Evolutionary conservation across 2,888 invertebrate species (phyloP), one percentile per base, ranked within the genome.

Genomic region (Epiblema foenella): DNA sequence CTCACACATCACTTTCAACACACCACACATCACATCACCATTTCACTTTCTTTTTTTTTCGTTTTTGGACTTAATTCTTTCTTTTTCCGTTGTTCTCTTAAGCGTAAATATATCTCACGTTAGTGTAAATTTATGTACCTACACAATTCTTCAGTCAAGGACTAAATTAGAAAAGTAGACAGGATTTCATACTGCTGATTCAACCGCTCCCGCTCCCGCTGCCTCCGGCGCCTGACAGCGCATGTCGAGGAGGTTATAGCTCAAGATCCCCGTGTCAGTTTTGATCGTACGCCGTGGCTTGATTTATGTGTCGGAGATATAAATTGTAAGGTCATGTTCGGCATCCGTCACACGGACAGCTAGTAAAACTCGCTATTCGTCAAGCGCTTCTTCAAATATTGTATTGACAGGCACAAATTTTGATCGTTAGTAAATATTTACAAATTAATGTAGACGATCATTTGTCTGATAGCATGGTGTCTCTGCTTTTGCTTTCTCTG

Each of bases 251-350:
- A 88, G 86, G 87, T 87, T 87, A 87, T 81, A 81, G 80, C 81
- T 83, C 82, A 80, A 86, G 85, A 88, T 84, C 82, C 86, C 81
- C 85, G 81, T 89, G 92, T 92, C 90, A 89, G 87, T 86, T 87
- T 82, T 85, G 90, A 90, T 90, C 85, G 89, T 82, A 75, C 79
- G 83, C 84, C 85, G 80, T 79, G 79, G 81, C 83, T 88, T 91
- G 92, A 92, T 92, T 92, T 91, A 92, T 89, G 85, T 78, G 81
- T 81, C 77, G 75, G 79, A 82, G 82, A 88, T 88, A 87, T 86
- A 86, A 86, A 88, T 86, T 87, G 87, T 89, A 85, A 87, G 89
- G 90, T 89, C 88, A 90, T 89, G 88, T 86, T 83, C 82, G 82
- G 83, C 86, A 88, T 90, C 86, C 87, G 86, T 90, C 90, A 88